Evolutionary conservation across 2,113 vertebrate species (phyloP), one percentile per base, ranked within the genome.

Genomic region (Pardalotus punctatus): DNA sequence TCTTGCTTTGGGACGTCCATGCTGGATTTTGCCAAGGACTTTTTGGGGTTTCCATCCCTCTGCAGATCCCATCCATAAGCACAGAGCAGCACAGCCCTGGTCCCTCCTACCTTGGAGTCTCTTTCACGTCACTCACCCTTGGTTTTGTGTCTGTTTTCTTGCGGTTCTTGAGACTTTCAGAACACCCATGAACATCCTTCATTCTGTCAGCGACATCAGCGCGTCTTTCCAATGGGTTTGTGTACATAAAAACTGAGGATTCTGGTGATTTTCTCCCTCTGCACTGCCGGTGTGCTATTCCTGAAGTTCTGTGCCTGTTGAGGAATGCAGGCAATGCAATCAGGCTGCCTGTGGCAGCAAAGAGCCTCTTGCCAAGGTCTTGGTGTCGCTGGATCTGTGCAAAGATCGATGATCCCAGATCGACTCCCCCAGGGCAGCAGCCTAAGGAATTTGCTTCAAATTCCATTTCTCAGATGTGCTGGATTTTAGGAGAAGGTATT

Each of bases 171-270:
- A 38, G 58, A 25, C 45, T 33, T 56, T n/a, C 4, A 1, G 35
- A 24, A 25, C 16, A 3, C 10, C 5, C 11, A 5, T 8, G 25
- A 69, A 20, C 4, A 1, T 77, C 50, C n/a, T 65, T 45, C 61
- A 36, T 8, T 25, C 67, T 19, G 12, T 31, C 76, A 24, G 58
- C 25, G 18, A 6, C 18, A 7, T 51, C 53, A 11, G 35, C 15
- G 3, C 1, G 0, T 27, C 43, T 45, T 70, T 45, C 9, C 6
- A 31, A 24, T 2, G 27, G 38, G 27, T 31, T n/a, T 42, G 3
- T 21, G n/a, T 31, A 14, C 64, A 58, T 17, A 25, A 71, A 78
- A 33, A 5, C n/a, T 3, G 62, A n/a, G 14, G 4, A 6, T 58
- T 43, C 14, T 23, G 29, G 36, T 16, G 48, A 25, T 58, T 57